Evolutionary conservation across 2,888 invertebrate genomes (phyloP).

Genomic region (Scaptodrosophila latifasciaeformis): DNA sequence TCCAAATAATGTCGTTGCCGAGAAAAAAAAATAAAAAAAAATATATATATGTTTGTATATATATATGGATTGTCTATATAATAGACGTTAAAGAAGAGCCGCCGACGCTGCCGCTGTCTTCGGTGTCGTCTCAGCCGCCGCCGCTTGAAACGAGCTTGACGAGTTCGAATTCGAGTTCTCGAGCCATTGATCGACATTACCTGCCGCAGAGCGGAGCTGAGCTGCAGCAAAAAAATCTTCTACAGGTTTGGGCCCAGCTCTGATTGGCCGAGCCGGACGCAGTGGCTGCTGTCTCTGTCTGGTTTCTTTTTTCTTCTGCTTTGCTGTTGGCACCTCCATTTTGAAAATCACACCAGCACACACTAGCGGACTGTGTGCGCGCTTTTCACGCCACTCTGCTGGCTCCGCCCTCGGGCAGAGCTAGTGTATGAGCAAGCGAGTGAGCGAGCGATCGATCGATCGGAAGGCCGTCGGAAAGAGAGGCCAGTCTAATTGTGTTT

Average conservation of each 20-base stretch:
- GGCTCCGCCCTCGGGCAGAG: conserved; percentile 52
- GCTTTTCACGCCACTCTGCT: conserved; percentile 44
- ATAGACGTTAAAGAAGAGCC: neutral
- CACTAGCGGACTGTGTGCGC: conserved; percentile 39
- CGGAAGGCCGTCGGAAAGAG: neutral
- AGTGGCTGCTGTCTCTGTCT: conserved; percentile 28
- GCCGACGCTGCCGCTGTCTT: neutral
- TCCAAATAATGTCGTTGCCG: conserved; percentile 46
- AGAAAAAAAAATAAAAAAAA: conserved; percentile 9
- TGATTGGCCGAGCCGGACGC: neutral
- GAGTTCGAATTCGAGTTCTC: no score
- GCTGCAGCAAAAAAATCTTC: no score
- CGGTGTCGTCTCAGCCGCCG: no score
- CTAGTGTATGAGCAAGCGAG: no score
- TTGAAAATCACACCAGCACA: conserved; percentile 66
- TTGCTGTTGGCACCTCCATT: conserved; percentile 70
- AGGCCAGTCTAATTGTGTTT: conserved; percentile 54
- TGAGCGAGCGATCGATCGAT: no score
- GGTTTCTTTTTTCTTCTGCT: conserved; percentile 19
- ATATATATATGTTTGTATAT: no score
- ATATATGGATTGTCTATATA: no score
- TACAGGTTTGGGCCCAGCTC: neutral
- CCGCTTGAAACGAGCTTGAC: conserved; percentile 55
- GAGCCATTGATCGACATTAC: conserved; percentile 62
- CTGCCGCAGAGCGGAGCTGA: conserved; percentile 31